Conservation (phyloP, 2,797 vertebrate species). For the Megalops cyprinoides region DNA sequence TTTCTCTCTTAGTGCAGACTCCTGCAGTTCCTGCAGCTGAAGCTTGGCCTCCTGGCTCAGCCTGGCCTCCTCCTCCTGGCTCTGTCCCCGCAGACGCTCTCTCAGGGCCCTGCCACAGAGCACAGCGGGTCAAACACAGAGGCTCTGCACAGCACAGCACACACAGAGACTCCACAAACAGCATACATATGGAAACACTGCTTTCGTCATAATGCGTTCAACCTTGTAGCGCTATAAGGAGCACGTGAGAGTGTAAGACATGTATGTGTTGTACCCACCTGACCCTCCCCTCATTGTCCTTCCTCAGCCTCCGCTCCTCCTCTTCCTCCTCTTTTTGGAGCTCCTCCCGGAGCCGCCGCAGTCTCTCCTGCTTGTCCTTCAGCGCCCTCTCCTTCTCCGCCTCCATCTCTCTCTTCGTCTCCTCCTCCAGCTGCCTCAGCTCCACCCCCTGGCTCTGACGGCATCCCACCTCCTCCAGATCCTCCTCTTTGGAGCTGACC, state of each 20-base stretch:
- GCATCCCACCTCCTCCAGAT: constrained; percentile 30
- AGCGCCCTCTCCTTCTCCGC: constrained; percentile 44
- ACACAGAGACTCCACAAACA: neutral
- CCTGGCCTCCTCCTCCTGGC: constrained; percentile 69
- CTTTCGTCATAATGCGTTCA: neutral
- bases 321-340: constrained; percentile 55
- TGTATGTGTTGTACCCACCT: constrained; percentile 64
- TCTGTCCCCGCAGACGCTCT: constrained; percentile 60
- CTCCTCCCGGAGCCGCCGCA: constrained; percentile 51
- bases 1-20: constrained; percentile 51
- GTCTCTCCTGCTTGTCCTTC: constrained; percentile 43
- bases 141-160: neutral
- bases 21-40: constrained; percentile 62
- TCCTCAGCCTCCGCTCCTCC: constrained; percentile 55
- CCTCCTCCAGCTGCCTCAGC: constrained; percentile 17
- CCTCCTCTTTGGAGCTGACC: constrained; percentile 24
- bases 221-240: too few species aligned
- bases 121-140: constrained; percentile 9
- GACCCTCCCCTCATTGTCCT: constrained; percentile 73
- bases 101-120: constrained; percentile 64
- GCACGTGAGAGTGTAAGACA: neutral
- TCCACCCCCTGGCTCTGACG: constrained; percentile 34
- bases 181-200: neutral
- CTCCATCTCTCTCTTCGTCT: constrained; percentile 32
- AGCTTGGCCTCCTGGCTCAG: constrained; percentile 62